phyloP scores from a whole-genome alignment of 2,888 invertebrate species.

The Microdon myrmicae region DNA sequence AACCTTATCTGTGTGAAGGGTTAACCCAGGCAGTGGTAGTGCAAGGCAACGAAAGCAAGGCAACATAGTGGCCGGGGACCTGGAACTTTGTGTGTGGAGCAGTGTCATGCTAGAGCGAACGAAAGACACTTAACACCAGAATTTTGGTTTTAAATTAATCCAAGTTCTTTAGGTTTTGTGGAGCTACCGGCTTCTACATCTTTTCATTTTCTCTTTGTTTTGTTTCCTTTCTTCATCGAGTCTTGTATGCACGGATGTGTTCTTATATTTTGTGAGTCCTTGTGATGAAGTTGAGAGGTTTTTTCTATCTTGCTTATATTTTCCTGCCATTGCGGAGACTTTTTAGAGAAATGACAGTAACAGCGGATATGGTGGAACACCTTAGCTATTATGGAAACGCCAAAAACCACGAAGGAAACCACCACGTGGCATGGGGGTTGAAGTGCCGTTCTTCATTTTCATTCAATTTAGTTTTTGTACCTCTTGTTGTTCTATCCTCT shows the following conservation, averaged over 20 bases:
- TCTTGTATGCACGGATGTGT: conserved; percentile 40
- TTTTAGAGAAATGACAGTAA: conserved; percentile 23
- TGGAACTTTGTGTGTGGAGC: background rate
- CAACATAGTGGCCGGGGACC: conserved; percentile 7
- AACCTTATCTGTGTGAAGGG: conserved; percentile 50
- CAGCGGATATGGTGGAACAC: conserved; percentile 40
- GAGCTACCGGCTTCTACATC: conserved; percentile 13
- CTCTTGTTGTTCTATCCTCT: conserved; percentile 15
- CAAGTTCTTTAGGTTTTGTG: conserved; percentile 41
- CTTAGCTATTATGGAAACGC: conserved; percentile 49
- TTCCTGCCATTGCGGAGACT: conserved; percentile 31
- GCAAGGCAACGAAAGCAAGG: no score
- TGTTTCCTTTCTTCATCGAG: conserved; percentile 37
- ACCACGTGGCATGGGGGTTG: conserved; percentile 19
- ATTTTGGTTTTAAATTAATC: conserved; percentile 53
- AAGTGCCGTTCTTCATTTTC: conserved; percentile 51
- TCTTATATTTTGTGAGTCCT: conserved; percentile 35
- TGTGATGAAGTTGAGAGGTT: conserved; percentile 35
- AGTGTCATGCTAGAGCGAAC: conserved; percentile 47
- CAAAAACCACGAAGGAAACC: conserved; percentile 46
- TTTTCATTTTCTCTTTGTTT: conserved; percentile 13
- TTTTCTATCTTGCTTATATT: conserved; percentile 18
- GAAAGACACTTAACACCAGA: conserved; percentile 53
- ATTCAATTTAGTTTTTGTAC: conserved; percentile 50
- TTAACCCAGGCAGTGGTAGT: conserved; percentile 44